These are phyloP conservation scores for Cherax quadricarinatus DNA, from an alignment of 1,140 invertebrate species.

Conservation along the genomic window DNA sequence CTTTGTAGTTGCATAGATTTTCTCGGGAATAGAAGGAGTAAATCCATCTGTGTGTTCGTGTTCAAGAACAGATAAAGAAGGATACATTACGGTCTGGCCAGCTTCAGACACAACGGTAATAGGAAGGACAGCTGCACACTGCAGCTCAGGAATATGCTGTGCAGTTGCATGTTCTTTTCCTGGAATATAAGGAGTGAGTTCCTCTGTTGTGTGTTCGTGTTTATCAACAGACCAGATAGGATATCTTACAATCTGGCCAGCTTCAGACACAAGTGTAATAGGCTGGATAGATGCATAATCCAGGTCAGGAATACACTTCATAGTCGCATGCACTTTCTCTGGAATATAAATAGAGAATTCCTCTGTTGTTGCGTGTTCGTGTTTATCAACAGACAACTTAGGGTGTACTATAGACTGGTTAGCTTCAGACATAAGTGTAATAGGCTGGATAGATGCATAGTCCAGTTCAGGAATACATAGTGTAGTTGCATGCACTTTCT, in stretches of 20 bases:
- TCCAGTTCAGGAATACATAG: conserved; percentile 13
- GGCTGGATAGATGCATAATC: conserved; percentile 5
- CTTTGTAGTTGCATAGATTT: not conserved
- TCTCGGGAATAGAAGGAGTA: not conserved
- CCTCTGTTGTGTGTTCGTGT: not conserved
- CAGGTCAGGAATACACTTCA: conserved; percentile 12
- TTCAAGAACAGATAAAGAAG: conserved; percentile 10
- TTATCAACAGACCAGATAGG: not conserved
- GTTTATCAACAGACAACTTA: not conserved
- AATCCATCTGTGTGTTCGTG: not conserved
- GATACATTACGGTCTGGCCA: conserved; percentile 23
- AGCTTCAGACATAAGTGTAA: conserved; percentile 41
- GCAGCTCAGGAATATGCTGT: conserved; percentile 10
- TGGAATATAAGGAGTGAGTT: not conserved
- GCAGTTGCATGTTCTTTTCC: conserved; percentile 10
- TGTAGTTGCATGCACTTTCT: conserved; percentile 9
- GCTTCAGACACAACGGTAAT: conserved; percentile 30
- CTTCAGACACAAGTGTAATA: conserved; percentile 31
- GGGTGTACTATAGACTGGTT: conserved; percentile 7
- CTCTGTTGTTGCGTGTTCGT: not conserved
- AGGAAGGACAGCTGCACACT: not conserved
- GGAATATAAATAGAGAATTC: not conserved
- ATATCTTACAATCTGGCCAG: conserved; percentile 15
- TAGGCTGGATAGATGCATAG: conserved; percentile 15
- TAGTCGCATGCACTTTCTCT: conserved; percentile 12